A percentile compares a stretch with the other conserved stretches of the same genome.
Evolutionary conservation across 2,888 invertebrate genomes (phyloP).

Genomic region (Zootermopsis nevadensis): DNA sequence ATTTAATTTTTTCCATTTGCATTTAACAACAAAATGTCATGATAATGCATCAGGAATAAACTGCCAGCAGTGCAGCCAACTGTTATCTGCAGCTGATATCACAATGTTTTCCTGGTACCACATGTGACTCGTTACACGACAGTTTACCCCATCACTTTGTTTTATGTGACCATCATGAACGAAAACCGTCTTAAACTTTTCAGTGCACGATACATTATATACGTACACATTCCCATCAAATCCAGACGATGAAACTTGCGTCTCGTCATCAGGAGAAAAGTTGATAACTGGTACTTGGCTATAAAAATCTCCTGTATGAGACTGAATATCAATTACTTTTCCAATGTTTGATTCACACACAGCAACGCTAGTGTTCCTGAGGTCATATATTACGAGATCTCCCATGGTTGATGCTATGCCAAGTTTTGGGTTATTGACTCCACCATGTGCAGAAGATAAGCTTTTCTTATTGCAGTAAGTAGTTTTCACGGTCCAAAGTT

Average conservation of each 20-base stretch:
- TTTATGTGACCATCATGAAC: constrained; percentile 42
- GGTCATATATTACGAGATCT: constrained; percentile 20
- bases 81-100: constrained; percentile 41
- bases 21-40: neutral
- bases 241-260: constrained; percentile 39
- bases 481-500: constrained; percentile 6
- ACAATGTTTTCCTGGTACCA: constrained; percentile 35
- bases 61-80: constrained; percentile 44
- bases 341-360: constrained; percentile 1
- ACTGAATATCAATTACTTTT: neutral
- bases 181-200: constrained; percentile 34
- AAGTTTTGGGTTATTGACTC: constrained; percentile 8
- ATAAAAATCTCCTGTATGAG: neutral
- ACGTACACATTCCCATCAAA: constrained; percentile 46
- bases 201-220: constrained; percentile 8
- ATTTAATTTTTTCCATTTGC: no score
- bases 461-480: neutral
- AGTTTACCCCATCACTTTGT: neutral
- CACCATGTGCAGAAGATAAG: neutral
- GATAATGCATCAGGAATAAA: neutral
- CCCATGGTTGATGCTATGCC: constrained; percentile 26
- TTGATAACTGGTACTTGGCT: neutral
- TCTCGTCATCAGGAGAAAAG: constrained; percentile 9
- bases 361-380: neutral
- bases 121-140: constrained; percentile 21